Base-by-base conservation (phyloP, 2,113 vertebrate genomes). In the Eolophus roseicapilla region DNA sequence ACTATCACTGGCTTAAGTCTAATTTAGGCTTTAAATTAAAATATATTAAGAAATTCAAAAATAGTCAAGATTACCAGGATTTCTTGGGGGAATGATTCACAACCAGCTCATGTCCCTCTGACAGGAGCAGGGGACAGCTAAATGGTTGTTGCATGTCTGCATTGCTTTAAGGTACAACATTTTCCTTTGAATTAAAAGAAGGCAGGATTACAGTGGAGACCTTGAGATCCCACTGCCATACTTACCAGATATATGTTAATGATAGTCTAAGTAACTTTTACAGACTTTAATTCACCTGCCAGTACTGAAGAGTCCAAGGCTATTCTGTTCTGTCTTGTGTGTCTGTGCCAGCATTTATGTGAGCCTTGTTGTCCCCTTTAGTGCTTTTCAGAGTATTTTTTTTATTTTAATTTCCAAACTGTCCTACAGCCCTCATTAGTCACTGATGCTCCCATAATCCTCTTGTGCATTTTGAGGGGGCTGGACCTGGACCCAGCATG, bases 1-100 rank as follows among this genome's bases (percentile, higher is more conserved):
- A 89, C 83, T 95, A 93, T 93, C 24, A 1, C 88, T 81, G 18
- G 92, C 92, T 97, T 96, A 97, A 95, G 92, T 92, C 96, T 97
- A 97, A 97, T 97, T 95, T 97, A 60, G n/a, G 70, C 88, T 97
- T 91, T 82, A 92, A 95, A 95, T 96, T 94, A 77, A 95, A 95
- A 89, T 92, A 55, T 59, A 88, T 93, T 92, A 95, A 95, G 90
- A 94, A 86, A 96, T 96, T 81, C 50, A 89, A 71, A 88, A 89
- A 88, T 88, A 95, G 96, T 86, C 37, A 44, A 90, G 86, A 94
- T 94, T 97, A 90, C 86, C 76, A 65, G 92, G 90, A 92, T 95
- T 92, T 90, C 79, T 53, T 76, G 60, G 82, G 87, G 85, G 93
- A 92, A 91, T 85, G 75, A 95, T 93, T 96, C 87, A 83, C 55